Evolutionary conservation across 2,113 vertebrate species (phyloP), one percentile per base, ranked within the genome.

Genomic region (Tichodroma muraria): DNA sequence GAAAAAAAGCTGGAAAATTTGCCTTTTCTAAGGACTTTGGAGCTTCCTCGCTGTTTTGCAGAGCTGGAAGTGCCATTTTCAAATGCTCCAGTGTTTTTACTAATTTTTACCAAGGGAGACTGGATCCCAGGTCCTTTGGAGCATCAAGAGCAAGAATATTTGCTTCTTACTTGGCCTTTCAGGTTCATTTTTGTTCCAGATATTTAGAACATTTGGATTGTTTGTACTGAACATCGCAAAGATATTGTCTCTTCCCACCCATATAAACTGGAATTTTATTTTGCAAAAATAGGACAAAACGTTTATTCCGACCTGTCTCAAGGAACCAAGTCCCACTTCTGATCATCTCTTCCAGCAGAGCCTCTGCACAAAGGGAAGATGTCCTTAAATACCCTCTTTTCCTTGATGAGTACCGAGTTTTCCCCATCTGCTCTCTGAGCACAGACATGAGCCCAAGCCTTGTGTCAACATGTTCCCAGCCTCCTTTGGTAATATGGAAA

Each of bases 401-500:
- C 40, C 80, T 90, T 92, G 85, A 57, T 33, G 77, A 94, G 57
- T 2, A 30, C 40, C 79, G 73, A 90, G 78, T 49, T 85, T 45
- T 85, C 53, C 53, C 88, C 95, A 95, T 93, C 90, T 92, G 91
- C 73, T 64, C 21, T 71, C 61, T 78, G 77, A 87, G 77, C 77
- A 28, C 0, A 89, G 86, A 93, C 72, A 71, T 1, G 37, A 95
- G 88, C 91, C 80, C 84, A 94, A 85, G 91, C 70, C 77, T 91
- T 90, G 77, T 96, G 92, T 95, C 93, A 85, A 77, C 70, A 33
- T 22, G 70, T 80, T 92, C 88, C 85, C 93, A 78, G 71, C 50
- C 86, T 93, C 93, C 80, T 85, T 88, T 92, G 4, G 4, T 77
- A 87, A 88, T 30, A 47, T 69, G 91, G 94, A 88, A 96, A 95